These are phyloP conservation scores for Ornithorhynchus anatinus DNA, from an alignment of 2,113 vertebrate genomes.

Conservation along the genomic window DNA sequence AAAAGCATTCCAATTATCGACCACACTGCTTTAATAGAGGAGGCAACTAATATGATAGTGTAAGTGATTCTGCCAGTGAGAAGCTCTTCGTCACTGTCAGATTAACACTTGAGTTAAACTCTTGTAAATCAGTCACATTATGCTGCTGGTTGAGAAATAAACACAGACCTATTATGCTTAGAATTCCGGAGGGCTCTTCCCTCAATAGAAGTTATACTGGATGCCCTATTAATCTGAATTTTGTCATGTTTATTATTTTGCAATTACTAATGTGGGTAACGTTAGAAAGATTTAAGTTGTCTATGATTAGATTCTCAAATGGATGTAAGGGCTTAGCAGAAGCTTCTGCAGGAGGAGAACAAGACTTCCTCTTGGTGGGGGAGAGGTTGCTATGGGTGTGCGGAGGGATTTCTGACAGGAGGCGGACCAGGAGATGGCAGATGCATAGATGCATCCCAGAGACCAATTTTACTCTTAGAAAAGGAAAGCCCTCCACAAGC, in stretches of 20 bases:
- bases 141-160: constrained; percentile 73
- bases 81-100: constrained; percentile 84
- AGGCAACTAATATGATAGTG: constrained; percentile 82
- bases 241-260: constrained; percentile 71
- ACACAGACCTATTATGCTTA: constrained; percentile 73
- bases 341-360: constrained; percentile 2
- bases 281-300: constrained; percentile 57
- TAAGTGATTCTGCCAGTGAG: constrained; percentile 79
- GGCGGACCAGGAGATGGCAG: background rate
- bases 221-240: constrained; percentile 65
- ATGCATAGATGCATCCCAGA: constrained; percentile 38
- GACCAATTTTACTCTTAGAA: constrained; percentile 2
- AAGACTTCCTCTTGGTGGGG: background rate
- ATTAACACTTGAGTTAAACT: constrained; percentile 86
- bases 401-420: constrained; percentile 2
- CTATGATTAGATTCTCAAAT: constrained; percentile 47
- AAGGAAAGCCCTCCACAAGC: constrained; percentile 40
- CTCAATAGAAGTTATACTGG: constrained; percentile 26
- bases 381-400: fast-evolving
- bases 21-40: constrained; percentile 80
- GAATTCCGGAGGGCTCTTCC: constrained; percentile 69
- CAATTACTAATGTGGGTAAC: constrained; percentile 47
- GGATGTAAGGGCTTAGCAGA: constrained; percentile 17
- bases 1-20: constrained; percentile 93
- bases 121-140: constrained; percentile 84